Evolutionary conservation across 2,797 vertebrate genomes (phyloP).

Genomic region (Lepus oiostolus): DNA sequence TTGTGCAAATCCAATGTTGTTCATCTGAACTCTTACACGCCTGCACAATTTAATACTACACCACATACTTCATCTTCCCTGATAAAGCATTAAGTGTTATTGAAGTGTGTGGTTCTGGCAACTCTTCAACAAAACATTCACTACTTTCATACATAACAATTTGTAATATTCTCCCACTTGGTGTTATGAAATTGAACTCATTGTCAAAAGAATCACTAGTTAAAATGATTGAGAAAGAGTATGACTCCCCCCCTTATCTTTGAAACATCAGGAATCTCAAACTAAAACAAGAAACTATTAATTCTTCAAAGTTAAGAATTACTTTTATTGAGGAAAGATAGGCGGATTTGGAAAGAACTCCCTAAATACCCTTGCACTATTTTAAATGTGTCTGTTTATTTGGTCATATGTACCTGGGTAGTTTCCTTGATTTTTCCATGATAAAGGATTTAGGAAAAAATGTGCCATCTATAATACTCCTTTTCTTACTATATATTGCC

Average conservation of each 20-base stretch:
- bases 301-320: neutral
- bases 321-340: neutral
- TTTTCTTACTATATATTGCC: neutral
- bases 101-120: neutral
- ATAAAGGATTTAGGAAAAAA: conserved; percentile 18
- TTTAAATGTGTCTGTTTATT: neutral
- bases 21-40: neutral
- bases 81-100: neutral
- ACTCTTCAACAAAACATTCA: neutral
- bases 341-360: neutral
- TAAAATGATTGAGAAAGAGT: neutral
- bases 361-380: neutral
- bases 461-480: neutral
- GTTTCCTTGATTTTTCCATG: neutral
- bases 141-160: neutral
- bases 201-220: neutral
- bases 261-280: neutral
- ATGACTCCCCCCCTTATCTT: neutral
- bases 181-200: neutral
- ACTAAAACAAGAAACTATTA: conserved; percentile 1
- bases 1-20: conserved; percentile 18
- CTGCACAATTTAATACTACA: neutral
- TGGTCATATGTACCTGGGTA: neutral
- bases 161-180: neutral
- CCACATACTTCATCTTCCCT: neutral